Evolutionary conservation across 2,797 vertebrate species (phyloP).

Genomic region (Pseudochromis fuscus): DNA sequence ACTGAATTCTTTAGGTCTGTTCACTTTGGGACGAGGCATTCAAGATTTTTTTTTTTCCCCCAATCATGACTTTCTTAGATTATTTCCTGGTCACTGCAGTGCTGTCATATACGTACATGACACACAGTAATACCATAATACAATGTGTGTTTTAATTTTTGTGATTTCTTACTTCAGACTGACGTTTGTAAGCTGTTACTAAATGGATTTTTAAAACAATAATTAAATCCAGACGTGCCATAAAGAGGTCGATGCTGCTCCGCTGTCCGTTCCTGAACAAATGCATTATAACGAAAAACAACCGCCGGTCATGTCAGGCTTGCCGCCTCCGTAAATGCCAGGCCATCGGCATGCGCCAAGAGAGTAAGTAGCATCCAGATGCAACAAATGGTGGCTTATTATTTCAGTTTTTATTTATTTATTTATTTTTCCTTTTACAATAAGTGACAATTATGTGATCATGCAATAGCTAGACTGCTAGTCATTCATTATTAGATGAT

Average conservation of each 20-base stretch:
- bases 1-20: no score
- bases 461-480: no score
- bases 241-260: conserved; percentile 81
- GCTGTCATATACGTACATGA: not conserved
- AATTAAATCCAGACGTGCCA: conserved; percentile 77
- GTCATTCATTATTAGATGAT: no score
- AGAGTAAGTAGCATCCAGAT: conserved; percentile 77
- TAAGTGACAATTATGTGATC: not conserved
- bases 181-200: conserved; percentile 27
- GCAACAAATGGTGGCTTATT: not conserved
- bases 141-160: not conserved
- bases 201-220: conserved; percentile 21
- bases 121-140: not conserved
- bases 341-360: conserved; percentile 86
- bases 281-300: conserved; percentile 86
- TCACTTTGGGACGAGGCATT: no score
- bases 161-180: conserved; percentile 22
- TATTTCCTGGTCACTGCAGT: not conserved
- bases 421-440: not conserved
- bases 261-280: conserved; percentile 82
- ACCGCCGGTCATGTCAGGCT: conserved; percentile 86
- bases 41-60: not conserved
- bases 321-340: conserved; percentile 87
- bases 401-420: no score
- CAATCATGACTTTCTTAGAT: not conserved